Evolutionary conservation across 2,888 invertebrate species (phyloP), one percentile per base, ranked within the genome.

Genomic region (Caenorhabditis drosophilae): DNA sequence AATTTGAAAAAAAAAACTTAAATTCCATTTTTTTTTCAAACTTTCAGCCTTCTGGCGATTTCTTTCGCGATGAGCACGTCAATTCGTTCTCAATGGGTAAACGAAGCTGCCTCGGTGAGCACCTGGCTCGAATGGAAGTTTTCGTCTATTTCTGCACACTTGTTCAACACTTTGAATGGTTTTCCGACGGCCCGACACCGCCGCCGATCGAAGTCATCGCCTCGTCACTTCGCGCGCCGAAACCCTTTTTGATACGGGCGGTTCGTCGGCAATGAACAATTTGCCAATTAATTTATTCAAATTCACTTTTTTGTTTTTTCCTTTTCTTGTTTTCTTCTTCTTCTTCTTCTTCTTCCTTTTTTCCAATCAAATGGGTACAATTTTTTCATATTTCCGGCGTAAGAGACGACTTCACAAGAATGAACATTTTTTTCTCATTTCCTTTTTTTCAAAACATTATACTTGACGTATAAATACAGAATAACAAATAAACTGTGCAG

Each of bases 41-140:
- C 36, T 40, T 62, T 27, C 53, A 63, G 63, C 25, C 45, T n/a
- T 46, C 54, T 16, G 70, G 70, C 18, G 57, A 56, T 18, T 70
- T 62, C 31, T 18, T 70, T 20, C 55, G 62, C 25, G 70, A 70
- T 40, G 70, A 70, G 9, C 46, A 55, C 18, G 52, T 70, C 51
- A 67, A 59, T n/a, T 67, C 70, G 4, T 70, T 70, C 52, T 70
- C 70, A 31, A 52, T 70, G 53, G 70, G 70, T 18, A 67, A 66
- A 48, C 46, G 70, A 15, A 59, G 58, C 11, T 70, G 70, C 40
- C 48, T 67, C 16, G 70, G 70, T 16, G 70, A 70, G 34, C 53
- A 67, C 34, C 42, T 70, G 12, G 70, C 70, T n/a, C 42, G 70
- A 31, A 66, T 66, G 60, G 70, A 70, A 45, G 67, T 62, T 15